Conservation (phyloP, 2,113 vertebrate species). For the Syngnathus scovelli region DNA sequence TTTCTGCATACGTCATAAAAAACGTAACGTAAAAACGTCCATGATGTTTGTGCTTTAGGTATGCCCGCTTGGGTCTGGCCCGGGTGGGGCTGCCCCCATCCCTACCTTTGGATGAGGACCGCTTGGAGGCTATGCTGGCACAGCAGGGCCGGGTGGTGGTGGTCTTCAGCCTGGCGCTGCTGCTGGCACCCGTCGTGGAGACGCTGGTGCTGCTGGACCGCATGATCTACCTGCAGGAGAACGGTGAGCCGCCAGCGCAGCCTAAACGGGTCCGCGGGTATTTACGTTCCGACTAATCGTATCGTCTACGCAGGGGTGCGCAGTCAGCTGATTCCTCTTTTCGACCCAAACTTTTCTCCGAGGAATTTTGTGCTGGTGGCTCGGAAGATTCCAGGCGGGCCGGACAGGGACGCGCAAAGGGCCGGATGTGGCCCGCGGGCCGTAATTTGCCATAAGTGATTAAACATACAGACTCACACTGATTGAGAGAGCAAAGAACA, state of each 20-base stretch:
- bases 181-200: slow-evolving; percentile 85
- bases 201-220: slow-evolving; percentile 86
- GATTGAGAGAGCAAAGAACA: too few species aligned
- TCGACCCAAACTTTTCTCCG: slow-evolving; percentile 81
- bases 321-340: slow-evolving; percentile 82
- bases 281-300: not conserved
- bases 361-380: slow-evolving; percentile 89
- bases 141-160: slow-evolving; percentile 81
- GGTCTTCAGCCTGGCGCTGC: slow-evolving; percentile 81
- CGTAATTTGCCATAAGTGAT: too few species aligned
- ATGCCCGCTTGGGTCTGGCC: slow-evolving; percentile 75
- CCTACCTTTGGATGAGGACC: slow-evolving; percentile 46
- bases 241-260: slow-evolving; percentile 64
- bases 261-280: not conserved
- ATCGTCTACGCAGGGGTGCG: slow-evolving; percentile 70
- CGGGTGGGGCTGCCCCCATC: slow-evolving; percentile 74
- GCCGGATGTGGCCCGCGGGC: too few species aligned
- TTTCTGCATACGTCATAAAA: too few species aligned
- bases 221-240: slow-evolving; percentile 85
- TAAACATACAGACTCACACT: too few species aligned
- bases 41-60: slow-evolving; percentile 59
- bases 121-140: slow-evolving; percentile 66
- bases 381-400: slow-evolving; percentile 31
- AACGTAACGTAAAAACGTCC: too few species aligned
- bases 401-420: too few species aligned